phyloP scores from a whole-genome alignment of 2,888 invertebrate genomes.

The Melinopterus prodromus region DNA sequence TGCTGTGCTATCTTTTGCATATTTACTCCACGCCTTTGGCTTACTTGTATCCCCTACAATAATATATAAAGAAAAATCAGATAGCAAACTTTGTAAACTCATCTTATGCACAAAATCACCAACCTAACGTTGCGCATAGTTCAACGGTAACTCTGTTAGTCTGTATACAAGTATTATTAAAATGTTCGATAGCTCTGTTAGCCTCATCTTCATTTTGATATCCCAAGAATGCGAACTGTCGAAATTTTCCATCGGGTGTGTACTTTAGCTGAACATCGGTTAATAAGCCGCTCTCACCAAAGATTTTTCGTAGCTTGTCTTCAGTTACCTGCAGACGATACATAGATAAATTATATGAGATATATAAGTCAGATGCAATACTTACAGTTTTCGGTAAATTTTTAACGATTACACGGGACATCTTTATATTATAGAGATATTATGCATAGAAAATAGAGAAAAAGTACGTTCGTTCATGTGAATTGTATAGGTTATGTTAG shows the following conservation, averaged over 20 bases:
- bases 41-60: conserved; percentile 70
- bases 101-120: conserved; percentile 22
- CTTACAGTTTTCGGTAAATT: conserved; percentile 88
- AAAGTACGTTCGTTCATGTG: not conserved
- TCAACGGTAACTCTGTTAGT: conserved; percentile 84
- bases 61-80: conserved; percentile 21
- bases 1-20: conserved; percentile 79
- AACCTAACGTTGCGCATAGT: conserved; percentile 72
- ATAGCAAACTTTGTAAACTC: conserved; percentile 17
- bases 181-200: conserved; percentile 75
- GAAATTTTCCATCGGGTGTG: conserved; percentile 89
- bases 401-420: conserved; percentile 91
- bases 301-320: conserved; percentile 77
- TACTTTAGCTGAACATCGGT: conserved; percentile 96
- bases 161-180: conserved; percentile 86
- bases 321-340: conserved; percentile 74
- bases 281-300: conserved; percentile 82
- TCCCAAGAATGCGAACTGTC: conserved; percentile 94
- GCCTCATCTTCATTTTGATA: conserved; percentile 86
- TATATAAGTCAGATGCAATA: conserved; percentile 39
- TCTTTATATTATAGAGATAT: conserved; percentile 51
- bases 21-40: conserved; percentile 93
- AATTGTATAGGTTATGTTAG: not conserved
- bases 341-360: too few relatives aligned
- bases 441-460: too few relatives aligned